phyloP scores from a whole-genome alignment of 92 coral and sea anemone genomes.

The Heteractis magnifica region DNA sequence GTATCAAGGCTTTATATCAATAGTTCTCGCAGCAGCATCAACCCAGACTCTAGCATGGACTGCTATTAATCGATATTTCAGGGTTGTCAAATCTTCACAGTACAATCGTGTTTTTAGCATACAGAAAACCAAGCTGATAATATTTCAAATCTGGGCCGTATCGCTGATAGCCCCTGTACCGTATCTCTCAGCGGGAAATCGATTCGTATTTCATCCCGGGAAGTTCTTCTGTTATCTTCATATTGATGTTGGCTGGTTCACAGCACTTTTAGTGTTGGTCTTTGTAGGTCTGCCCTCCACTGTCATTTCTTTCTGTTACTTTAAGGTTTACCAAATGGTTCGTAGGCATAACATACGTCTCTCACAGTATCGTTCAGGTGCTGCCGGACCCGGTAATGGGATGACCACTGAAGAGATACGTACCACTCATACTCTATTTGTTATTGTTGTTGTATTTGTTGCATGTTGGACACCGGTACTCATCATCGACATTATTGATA shows the following conservation, averaged over 20 bases:
- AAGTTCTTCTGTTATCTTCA: constrained; percentile 65
- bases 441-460: constrained; percentile 47
- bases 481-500: constrained; percentile 48
- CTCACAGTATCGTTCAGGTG: constrained; percentile 4
- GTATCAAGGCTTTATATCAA: constrained; percentile 52
- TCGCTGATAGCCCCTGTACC: constrained; percentile 53
- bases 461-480: constrained; percentile 54
- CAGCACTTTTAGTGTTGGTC: constrained; percentile 40
- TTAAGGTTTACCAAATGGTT: constrained; percentile 44
- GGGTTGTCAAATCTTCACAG: constrained; percentile 43
- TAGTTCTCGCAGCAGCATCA: constrained; percentile 51
- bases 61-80: constrained; percentile 57
- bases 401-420: constrained; percentile 53
- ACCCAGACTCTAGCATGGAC: constrained; percentile 62
- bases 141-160: constrained; percentile 35
- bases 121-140: constrained; percentile 32
- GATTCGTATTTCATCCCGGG: constrained; percentile 54
- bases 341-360: constrained; percentile 39
- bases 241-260: constrained; percentile 42
- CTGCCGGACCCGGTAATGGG: background rate
- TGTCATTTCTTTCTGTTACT: constrained; percentile 47
- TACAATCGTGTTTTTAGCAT: constrained; percentile 35
- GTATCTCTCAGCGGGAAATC: constrained; percentile 46
- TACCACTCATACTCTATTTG: constrained; percentile 44
- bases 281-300: constrained; percentile 44